Conservation (phyloP, 2,797 vertebrate genomes). For the Echiichthys vipera region DNA sequence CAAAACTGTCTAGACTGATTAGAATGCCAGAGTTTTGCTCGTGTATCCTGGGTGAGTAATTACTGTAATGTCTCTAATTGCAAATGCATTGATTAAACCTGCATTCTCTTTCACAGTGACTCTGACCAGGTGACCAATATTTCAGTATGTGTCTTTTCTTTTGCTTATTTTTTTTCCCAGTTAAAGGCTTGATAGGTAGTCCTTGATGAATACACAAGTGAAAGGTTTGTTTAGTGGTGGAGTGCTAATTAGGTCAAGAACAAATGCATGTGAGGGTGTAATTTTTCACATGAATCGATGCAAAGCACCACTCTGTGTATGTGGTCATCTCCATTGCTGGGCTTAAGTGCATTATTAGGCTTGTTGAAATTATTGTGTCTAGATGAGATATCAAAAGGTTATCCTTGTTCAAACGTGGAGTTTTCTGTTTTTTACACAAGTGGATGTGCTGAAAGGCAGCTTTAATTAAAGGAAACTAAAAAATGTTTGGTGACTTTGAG, state of each 20-base stretch:
- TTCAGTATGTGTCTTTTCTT: neutral
- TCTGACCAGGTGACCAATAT: conserved; percentile 28
- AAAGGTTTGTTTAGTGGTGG: neutral
- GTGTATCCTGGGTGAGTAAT: conserved; percentile 55
- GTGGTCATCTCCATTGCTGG: neutral
- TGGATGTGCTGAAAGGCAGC: neutral
- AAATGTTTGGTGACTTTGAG: neutral
- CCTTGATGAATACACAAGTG: neutral
- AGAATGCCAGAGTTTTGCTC: conserved; percentile 45
- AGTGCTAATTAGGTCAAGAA: conserved; percentile 6
- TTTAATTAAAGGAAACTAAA: neutral
- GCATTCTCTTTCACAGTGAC: conserved; percentile 30
- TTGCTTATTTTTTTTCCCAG: neutral
- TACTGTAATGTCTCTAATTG: conserved; percentile 58
- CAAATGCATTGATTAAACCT: conserved; percentile 42
- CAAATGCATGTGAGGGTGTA: neutral
- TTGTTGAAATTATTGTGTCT: neutral
- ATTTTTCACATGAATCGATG: conserved; percentile 1
- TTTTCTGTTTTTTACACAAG: neutral
- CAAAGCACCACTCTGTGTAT: neutral
- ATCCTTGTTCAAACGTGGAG: neutral
- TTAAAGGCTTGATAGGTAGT: neutral
- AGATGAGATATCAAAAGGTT: neutral
- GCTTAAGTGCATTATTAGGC: neutral
- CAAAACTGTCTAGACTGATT: conserved; percentile 55